These are phyloP conservation scores for Actias luna DNA, from an alignment of 2,888 invertebrate species.

Conservation along the genomic window DNA sequence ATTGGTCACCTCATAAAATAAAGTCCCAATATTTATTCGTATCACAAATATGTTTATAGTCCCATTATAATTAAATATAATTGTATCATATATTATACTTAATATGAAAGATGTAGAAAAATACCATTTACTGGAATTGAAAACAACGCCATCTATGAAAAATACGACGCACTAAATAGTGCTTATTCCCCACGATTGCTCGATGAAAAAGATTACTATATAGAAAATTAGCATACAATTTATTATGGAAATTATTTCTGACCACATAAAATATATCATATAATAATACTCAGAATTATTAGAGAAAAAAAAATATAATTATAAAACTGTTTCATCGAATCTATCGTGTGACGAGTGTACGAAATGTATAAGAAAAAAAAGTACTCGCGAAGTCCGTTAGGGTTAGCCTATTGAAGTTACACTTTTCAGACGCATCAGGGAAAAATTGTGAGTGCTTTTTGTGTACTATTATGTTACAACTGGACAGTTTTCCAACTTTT, in stretches of 20 bases:
- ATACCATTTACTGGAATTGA: neutral
- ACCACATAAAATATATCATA: neutral
- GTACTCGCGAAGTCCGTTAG: too few relatives aligned
- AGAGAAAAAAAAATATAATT: neutral
- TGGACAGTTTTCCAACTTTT: too few relatives aligned
- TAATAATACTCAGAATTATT: neutral
- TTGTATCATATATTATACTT: neutral
- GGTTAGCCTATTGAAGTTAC: too few relatives aligned
- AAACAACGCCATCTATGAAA: conserved; percentile 32
- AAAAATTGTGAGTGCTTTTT: too few relatives aligned
- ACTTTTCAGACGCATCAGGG: too few relatives aligned
- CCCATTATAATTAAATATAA: neutral
- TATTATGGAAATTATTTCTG: neutral
- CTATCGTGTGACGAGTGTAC: neutral
- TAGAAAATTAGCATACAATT: neutral
- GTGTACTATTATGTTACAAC: too few relatives aligned
- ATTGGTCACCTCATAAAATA: neutral
- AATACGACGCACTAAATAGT: conserved; percentile 12
- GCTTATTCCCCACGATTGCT: conserved; percentile 33
- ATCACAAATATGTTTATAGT: neutral
- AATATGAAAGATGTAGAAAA: neutral
- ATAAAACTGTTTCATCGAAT: neutral
- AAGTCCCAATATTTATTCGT: neutral
- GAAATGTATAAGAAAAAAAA: neutral
- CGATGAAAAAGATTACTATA: neutral